Evolutionary conservation across 92 coral and sea anemone species (phyloP).

Genomic region (Desmophyllum pertusum): DNA sequence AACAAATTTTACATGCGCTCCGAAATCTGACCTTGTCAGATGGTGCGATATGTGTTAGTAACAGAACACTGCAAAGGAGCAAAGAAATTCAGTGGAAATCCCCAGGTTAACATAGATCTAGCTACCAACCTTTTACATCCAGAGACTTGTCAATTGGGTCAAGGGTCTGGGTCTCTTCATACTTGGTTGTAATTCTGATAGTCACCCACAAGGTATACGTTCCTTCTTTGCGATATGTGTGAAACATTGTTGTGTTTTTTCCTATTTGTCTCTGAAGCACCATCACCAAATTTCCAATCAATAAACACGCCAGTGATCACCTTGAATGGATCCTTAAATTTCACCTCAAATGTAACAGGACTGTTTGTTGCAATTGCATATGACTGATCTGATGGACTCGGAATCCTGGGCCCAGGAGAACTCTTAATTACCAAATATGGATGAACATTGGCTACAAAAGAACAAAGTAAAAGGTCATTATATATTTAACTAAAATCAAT

Average conservation of each 20-base stretch:
- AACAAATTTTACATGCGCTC: no score
- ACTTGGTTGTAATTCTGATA: slow-evolving; percentile 48
- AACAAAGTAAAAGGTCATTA: background rate
- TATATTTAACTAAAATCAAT: no score
- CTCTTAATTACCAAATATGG: slow-evolving; percentile 50
- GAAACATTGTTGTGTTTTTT: slow-evolving; percentile 9
- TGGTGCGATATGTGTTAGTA: no score
- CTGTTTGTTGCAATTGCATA: slow-evolving; percentile 13
- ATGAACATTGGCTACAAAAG: slow-evolving; percentile 44
- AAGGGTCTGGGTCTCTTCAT: background rate
- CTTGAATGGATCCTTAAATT: slow-evolving; percentile 57
- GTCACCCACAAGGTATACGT: slow-evolving; percentile 57
- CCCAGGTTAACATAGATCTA: background rate
- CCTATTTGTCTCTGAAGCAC: background rate
- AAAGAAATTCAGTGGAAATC: no score
- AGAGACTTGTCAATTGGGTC: background rate
- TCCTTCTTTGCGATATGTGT: slow-evolving; percentile 25
- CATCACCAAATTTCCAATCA: slow-evolving; percentile 64
- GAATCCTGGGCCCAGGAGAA: slow-evolving; percentile 47
- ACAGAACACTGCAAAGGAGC: no score
- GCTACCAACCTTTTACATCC: slow-evolving; percentile 42
- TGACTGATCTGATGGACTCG: slow-evolving; percentile 13
- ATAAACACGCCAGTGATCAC: slow-evolving; percentile 45
- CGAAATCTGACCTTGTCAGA: no score
- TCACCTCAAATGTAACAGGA: slow-evolving; percentile 46